A percentile compares a stretch with the other conserved stretches of the same genome.
phyloP scores from a whole-genome alignment of 2,797 vertebrate species.

The Podargus strigoides region DNA sequence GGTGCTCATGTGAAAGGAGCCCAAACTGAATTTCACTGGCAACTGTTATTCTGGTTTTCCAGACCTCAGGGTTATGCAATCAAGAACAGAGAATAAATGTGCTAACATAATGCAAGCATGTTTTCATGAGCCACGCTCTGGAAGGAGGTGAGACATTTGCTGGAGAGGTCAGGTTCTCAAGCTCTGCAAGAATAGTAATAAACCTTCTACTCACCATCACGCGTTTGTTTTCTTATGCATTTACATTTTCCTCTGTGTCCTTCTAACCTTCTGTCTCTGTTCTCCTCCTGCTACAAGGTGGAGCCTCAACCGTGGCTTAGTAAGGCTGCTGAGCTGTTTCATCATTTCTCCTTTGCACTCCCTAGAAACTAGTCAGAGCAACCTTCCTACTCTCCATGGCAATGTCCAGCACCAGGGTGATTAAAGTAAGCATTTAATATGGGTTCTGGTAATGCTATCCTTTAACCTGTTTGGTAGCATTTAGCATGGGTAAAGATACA shows the following conservation, averaged over 20 bases:
- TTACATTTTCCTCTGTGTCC: not conserved
- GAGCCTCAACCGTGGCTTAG: not conserved
- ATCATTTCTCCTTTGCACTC: not conserved
- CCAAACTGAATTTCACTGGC: not conserved
- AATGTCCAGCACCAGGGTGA: accelerated
- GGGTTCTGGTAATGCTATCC: not conserved
- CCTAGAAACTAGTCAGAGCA: not conserved
- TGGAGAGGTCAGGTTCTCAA: not conserved
- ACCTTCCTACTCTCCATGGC: not conserved
- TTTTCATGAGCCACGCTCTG: not conserved
- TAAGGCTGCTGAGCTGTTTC: not conserved
- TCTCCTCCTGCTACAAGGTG: not conserved
- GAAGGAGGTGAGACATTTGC: not conserved
- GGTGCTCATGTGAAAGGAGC: not conserved
- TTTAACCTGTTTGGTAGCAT: not conserved
- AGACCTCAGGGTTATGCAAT: not conserved
- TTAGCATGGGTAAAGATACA: not conserved
- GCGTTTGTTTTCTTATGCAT: not conserved
- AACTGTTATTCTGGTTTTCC: not conserved
- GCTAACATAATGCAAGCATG: not conserved
- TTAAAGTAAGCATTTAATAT: not conserved
- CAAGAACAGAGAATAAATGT: not conserved
- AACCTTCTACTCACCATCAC: not conserved
- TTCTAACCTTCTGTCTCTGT: not conserved
- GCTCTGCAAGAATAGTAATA: not conserved